Evolutionary conservation across 2,113 vertebrate species (phyloP).

Genomic region (Myiagra hebetior): DNA sequence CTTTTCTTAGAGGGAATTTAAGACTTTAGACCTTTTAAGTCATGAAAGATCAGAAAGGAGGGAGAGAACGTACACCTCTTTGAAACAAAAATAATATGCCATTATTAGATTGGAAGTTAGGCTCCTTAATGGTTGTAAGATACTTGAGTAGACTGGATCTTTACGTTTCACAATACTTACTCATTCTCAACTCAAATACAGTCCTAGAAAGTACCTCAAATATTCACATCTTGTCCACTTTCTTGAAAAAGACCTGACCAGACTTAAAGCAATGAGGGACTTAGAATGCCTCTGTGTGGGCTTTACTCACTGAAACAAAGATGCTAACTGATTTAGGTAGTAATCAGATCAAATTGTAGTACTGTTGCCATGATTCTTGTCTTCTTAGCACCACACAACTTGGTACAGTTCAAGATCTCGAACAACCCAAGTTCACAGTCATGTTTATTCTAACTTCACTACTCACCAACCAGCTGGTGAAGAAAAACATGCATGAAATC

Average conservation of each 20-base stretch:
- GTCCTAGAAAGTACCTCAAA: neutral
- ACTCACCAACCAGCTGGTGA: neutral
- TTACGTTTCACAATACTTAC: neutral
- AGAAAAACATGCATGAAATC: neutral
- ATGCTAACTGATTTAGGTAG: neutral
- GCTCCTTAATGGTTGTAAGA: neutral
- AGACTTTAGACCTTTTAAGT: neutral
- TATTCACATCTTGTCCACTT: neutral
- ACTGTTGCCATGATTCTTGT: neutral
- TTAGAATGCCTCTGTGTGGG: neutral
- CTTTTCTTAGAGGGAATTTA: neutral
- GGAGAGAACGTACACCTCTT: accelerated
- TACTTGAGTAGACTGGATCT: neutral
- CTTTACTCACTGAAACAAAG: neutral
- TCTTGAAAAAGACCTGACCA: neutral
- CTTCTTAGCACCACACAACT: neutral
- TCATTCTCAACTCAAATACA: neutral
- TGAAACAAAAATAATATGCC: neutral
- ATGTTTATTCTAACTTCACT: neutral
- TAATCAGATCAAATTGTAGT: neutral
- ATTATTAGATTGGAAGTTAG: neutral
- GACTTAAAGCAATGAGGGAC: neutral
- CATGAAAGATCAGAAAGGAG: neutral
- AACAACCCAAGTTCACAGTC: neutral
- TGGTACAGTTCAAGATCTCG: neutral